Conservation (phyloP, 2,797 vertebrate genomes). For the Sitta carolinensis region DNA sequence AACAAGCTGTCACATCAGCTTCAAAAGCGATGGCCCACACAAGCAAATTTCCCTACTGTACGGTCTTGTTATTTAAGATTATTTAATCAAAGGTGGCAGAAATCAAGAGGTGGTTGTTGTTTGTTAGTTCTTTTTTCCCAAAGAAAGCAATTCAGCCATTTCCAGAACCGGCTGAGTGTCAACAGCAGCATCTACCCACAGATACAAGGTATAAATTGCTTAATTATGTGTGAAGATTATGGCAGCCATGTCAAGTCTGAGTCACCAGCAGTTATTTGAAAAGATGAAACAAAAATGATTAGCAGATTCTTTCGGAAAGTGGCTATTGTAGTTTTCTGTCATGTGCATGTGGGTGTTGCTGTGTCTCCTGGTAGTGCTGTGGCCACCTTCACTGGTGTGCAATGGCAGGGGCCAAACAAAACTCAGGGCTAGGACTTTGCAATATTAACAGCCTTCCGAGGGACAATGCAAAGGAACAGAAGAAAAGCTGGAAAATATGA, state of each 20-base stretch:
- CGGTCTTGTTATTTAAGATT: not conserved
- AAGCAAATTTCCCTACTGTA: not conserved
- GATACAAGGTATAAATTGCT: slow-evolving; percentile 34
- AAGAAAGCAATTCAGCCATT: slow-evolving; percentile 42
- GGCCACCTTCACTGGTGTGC: not conserved
- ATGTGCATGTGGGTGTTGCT: not conserved
- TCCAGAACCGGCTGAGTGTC: slow-evolving; percentile 8
- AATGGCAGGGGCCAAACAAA: not conserved
- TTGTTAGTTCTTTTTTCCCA: not conserved
- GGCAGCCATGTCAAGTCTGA: not conserved
- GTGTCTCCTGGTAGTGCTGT: not conserved
- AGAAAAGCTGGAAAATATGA: not conserved
- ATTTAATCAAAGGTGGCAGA: slow-evolving; percentile 16
- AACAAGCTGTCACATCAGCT: slow-evolving; percentile 27
- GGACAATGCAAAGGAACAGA: not conserved
- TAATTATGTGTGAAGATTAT: slow-evolving; percentile 19
- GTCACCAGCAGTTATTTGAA: slow-evolving; percentile 8
- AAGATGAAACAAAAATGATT: not conserved
- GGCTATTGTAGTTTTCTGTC: not conserved
- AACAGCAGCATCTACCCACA: not conserved
- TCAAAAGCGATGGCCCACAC: slow-evolving; percentile 28
- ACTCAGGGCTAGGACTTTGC: accelerated
- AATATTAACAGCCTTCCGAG: not conserved
- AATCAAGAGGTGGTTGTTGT: not conserved
- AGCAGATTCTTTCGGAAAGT: slow-evolving; percentile 1